These are phyloP conservation scores for Muscicapa adusta DNA, from an alignment of 2,113 vertebrate genomes.

Conservation along the genomic window DNA sequence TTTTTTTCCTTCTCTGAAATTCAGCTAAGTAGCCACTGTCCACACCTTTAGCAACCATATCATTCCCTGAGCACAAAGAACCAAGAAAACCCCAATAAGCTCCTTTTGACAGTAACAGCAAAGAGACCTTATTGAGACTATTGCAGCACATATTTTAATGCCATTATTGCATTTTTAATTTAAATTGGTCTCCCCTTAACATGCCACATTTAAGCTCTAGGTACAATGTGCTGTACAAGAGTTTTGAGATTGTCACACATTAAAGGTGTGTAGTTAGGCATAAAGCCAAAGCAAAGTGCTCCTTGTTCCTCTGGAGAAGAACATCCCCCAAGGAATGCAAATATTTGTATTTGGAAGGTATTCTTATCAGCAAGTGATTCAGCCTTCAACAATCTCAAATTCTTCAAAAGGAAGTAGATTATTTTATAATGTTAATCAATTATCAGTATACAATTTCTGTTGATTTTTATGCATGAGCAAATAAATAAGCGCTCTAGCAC, in stretches of 20 bases:
- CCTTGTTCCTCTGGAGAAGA: background rate
- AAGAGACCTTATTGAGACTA: background rate
- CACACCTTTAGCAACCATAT: background rate
- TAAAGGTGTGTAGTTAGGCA: conserved; percentile 3
- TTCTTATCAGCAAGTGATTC: conserved; percentile 14
- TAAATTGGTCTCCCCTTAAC: background rate
- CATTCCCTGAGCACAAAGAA: background rate
- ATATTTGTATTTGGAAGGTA: conserved; percentile 44
- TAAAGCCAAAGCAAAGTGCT: conserved; percentile 24
- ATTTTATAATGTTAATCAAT: background rate
- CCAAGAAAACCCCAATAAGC: background rate
- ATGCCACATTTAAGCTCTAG: background rate
- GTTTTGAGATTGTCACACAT: background rate
- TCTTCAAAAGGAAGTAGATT: background rate
- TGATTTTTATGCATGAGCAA: background rate
- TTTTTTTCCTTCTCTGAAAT: background rate
- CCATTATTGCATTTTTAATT: background rate
- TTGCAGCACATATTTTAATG: background rate
- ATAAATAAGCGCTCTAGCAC: background rate
- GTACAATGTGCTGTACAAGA: background rate
- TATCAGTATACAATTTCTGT: background rate
- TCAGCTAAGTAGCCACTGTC: background rate
- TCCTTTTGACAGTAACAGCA: background rate
- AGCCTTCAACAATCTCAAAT: background rate
- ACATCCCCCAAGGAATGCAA: conserved; percentile 25